Conservation (phyloP, 2,113 vertebrate species). For the Neomonachus schauinslandi region DNA sequence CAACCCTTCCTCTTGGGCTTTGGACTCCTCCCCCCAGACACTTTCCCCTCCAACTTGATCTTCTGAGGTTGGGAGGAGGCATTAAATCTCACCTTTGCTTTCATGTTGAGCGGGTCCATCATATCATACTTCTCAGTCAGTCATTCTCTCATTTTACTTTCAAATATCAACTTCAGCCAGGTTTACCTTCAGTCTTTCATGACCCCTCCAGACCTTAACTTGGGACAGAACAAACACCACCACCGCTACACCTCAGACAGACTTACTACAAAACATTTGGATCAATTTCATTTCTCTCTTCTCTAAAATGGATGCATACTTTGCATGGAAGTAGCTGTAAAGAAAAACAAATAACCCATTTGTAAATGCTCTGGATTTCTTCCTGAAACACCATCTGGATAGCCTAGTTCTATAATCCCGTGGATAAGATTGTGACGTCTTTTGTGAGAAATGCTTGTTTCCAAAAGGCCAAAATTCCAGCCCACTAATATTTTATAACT, state of each 20-base stretch:
- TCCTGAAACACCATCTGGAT: neutral
- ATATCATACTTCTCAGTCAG: neutral
- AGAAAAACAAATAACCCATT: neutral
- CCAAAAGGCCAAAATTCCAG: neutral
- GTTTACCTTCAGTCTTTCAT: constrained; percentile 7
- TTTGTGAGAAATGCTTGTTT: constrained; percentile 19
- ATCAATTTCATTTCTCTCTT: constrained; percentile 28
- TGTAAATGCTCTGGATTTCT: neutral
- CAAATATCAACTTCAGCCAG: neutral
- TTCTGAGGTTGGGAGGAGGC: neutral
- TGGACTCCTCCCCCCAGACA: neutral
- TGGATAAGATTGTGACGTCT: neutral
- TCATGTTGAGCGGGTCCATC: neutral
- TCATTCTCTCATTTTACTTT: neutral
- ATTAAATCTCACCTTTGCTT: neutral
- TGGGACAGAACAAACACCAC: neutral
- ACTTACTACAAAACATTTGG: neutral
- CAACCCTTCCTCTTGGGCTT: neutral
- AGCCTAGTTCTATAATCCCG: neutral
- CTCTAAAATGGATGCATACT: constrained; percentile 22
- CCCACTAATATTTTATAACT: constrained; percentile 10
- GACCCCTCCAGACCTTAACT: neutral
- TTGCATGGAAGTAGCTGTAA: neutral
- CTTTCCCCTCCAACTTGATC: neutral
- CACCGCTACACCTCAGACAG: neutral